phyloP scores from a whole-genome alignment of 2,888 invertebrate species.

The Himalopsyche tibetana region DNA sequence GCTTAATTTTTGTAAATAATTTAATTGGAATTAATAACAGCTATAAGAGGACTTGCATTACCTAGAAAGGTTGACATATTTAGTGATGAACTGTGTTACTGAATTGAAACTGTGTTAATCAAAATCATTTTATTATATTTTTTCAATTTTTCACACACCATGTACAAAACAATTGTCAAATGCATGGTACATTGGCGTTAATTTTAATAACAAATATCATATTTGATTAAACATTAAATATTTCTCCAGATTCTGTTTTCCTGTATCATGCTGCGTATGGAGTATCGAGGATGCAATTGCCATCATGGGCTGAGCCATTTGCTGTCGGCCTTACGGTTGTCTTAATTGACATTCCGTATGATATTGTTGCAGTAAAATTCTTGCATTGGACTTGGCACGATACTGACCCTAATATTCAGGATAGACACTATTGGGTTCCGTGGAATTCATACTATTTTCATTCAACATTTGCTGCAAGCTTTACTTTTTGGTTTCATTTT shows the following conservation, averaged over 20 bases:
- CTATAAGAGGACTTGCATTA: no score
- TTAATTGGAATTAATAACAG: no score
- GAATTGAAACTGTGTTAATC: no score
- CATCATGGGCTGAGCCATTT: conserved; percentile 79
- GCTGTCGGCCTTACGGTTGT: conserved; percentile 84
- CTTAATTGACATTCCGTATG: conserved; percentile 87
- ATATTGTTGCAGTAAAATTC: conserved; percentile 86
- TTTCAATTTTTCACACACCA: no score
- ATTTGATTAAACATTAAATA: background rate
- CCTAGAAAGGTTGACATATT: no score
- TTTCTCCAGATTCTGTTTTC: conserved; percentile 77
- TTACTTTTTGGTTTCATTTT: conserved; percentile 82
- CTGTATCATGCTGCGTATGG: conserved; percentile 79
- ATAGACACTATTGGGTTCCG: conserved; percentile 89
- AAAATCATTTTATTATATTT: no score
- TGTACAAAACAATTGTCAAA: no score
- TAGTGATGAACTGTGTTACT: no score
- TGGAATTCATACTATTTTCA: conserved; percentile 92
- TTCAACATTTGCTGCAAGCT: conserved; percentile 84
- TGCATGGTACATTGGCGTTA: no score
- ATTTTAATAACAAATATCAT: no score
- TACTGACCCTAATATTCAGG: conserved; percentile 82
- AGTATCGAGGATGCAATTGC: conserved; percentile 77
- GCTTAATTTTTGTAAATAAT: no score
- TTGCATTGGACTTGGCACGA: conserved; percentile 92